Evolutionary conservation across 2,888 invertebrate species (phyloP).

Genomic region (Spodoptera picta): DNA sequence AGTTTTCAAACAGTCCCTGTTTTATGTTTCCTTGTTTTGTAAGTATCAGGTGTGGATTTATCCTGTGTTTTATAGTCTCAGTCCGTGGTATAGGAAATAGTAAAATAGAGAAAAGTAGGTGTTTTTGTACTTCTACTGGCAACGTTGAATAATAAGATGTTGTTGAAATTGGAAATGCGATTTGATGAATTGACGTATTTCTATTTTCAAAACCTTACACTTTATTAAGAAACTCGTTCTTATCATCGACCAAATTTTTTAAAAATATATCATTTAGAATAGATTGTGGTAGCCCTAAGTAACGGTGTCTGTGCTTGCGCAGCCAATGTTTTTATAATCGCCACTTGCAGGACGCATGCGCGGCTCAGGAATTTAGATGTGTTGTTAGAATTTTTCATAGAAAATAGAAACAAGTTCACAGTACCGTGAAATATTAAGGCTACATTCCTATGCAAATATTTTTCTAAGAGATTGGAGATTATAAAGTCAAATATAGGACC

Average conservation of each 20-base stretch:
- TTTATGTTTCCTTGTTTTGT: constrained; percentile 29
- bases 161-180: too few species aligned
- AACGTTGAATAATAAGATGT: too few species aligned
- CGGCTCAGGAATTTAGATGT: constrained; percentile 43
- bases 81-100: too few species aligned
- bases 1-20: constrained; percentile 25
- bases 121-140: too few species aligned
- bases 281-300: constrained; percentile 30
- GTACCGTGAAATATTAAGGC: constrained; percentile 19
- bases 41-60: background rate
- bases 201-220: too few species aligned
- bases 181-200: too few species aligned
- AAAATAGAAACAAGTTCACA: constrained; percentile 31
- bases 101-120: too few species aligned
- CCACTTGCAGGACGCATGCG: constrained; percentile 50
- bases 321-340: constrained; percentile 51
- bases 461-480: background rate
- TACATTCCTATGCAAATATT: constrained; percentile 34
- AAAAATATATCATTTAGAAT: constrained; percentile 9
- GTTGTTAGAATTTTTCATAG: constrained; percentile 48
- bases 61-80: too few species aligned
- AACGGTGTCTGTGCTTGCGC: constrained; percentile 49
- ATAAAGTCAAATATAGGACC: background rate
- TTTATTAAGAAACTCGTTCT: too few species aligned
- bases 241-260: background rate